phyloP scores from a whole-genome alignment of 1,140 invertebrate species.

The Scaptomyza hsui region DNA sequence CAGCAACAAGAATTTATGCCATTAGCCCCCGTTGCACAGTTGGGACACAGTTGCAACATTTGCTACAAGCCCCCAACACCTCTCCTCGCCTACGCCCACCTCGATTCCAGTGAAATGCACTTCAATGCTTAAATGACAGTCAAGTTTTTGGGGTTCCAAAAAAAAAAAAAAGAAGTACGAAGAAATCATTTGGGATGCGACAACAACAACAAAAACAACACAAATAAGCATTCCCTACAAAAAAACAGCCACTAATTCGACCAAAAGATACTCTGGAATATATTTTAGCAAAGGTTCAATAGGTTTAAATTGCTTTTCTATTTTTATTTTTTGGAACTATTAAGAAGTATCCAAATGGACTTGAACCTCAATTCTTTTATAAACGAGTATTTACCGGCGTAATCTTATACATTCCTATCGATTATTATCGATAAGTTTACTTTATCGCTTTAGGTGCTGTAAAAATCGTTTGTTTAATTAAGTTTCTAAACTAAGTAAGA shows the following conservation, averaged over 20 bases:
- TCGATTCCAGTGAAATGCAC: slow-evolving; percentile 39
- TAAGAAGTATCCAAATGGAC: too few relatives aligned
- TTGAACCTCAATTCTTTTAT: too few relatives aligned
- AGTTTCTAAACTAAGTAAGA: too few relatives aligned
- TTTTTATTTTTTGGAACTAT: too few relatives aligned
- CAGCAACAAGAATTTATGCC: slow-evolving; percentile 28
- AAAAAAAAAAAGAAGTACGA: slow-evolving; percentile 2
- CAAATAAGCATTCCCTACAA: neutral
- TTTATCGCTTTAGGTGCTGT: too few relatives aligned
- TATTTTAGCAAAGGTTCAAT: neutral
- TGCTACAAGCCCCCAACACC: neutral
- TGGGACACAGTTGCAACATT: slow-evolving; percentile 20
- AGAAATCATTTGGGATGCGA: slow-evolving; percentile 45
- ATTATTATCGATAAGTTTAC: too few relatives aligned
- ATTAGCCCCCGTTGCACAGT: slow-evolving; percentile 34
- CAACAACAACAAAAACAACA: slow-evolving; percentile 23
- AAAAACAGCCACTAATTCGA: neutral
- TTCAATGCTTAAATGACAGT: slow-evolving; percentile 52
- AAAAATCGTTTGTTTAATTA: too few relatives aligned
- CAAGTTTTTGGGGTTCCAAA: slow-evolving; percentile 36
- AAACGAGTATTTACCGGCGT: too few relatives aligned
- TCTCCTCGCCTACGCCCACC: neutral
- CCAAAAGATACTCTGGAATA: neutral
- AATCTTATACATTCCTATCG: too few relatives aligned
- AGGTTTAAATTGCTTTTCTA: too few relatives aligned